phyloP scores from a whole-genome alignment of 2,888 invertebrate genomes.

The Idaea dimidiata region DNA sequence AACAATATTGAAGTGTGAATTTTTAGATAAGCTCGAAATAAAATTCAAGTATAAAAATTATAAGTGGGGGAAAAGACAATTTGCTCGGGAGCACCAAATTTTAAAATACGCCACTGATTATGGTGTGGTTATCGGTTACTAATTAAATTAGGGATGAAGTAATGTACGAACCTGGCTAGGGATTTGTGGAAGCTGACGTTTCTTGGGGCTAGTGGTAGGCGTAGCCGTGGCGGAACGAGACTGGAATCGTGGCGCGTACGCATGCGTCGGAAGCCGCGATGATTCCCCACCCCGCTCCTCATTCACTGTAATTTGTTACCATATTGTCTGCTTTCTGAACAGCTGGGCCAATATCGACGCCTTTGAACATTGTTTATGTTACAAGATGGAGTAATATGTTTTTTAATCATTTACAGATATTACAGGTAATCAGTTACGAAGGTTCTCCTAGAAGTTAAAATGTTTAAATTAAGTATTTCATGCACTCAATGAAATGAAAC shows the following conservation, averaged over 20 bases:
- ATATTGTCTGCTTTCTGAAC: slow-evolving; percentile 36
- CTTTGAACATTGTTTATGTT: slow-evolving; percentile 31
- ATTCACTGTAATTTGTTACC: slow-evolving; percentile 52
- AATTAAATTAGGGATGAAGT: neutral
- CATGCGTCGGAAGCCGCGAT: slow-evolving; percentile 77
- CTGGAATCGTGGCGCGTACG: slow-evolving; percentile 86
- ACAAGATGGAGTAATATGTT: slow-evolving; percentile 16
- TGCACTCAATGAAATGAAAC: slow-evolving; percentile 33
- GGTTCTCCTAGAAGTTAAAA: slow-evolving; percentile 24
- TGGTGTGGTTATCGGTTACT: neutral
- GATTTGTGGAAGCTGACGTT: slow-evolving; percentile 97
- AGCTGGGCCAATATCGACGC: slow-evolving; percentile 24
- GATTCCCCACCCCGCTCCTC: slow-evolving; percentile 54
- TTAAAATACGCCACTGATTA: too few relatives aligned
- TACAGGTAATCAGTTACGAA: slow-evolving; percentile 14
- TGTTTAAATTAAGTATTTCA: slow-evolving; percentile 31
- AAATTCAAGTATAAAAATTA: too few relatives aligned
- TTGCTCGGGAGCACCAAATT: too few relatives aligned
- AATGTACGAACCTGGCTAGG: slow-evolving; percentile 82
- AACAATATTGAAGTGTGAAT: too few relatives aligned
- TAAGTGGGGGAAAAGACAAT: too few relatives aligned
- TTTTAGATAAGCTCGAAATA: too few relatives aligned
- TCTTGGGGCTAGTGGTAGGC: slow-evolving; percentile 97
- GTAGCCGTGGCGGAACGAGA: slow-evolving; percentile 95
- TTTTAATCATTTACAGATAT: slow-evolving; percentile 3